phyloP scores from a whole-genome alignment of 2,113 vertebrate species.

The Orycteropus afer region DNA sequence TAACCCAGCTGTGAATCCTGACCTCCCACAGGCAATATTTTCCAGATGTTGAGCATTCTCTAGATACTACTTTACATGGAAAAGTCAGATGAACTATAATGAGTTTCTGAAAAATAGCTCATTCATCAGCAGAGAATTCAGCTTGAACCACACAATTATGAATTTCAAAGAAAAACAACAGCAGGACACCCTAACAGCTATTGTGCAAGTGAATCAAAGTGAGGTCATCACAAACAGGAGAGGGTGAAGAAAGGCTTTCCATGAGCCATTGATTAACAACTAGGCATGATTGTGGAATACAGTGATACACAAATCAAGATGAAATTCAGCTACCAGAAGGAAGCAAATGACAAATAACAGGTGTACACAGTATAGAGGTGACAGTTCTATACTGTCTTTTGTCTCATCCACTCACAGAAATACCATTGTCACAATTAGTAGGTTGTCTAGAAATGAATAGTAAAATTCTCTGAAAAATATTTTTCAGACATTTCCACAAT shows the following conservation, averaged over 20 bases:
- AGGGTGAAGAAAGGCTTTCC: background rate
- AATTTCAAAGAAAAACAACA: constrained; percentile 20
- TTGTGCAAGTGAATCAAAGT: background rate
- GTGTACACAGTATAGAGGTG: background rate
- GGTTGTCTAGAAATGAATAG: background rate
- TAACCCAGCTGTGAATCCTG: background rate
- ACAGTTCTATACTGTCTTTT: background rate
- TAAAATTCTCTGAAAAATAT: background rate
- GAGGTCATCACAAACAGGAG: background rate
- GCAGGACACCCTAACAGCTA: background rate
- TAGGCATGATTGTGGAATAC: background rate
- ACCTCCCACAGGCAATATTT: background rate
- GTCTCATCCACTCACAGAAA: background rate
- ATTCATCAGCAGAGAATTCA: background rate
- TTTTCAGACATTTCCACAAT: background rate
- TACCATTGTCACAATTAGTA: background rate
- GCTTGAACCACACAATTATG: background rate
- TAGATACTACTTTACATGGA: background rate
- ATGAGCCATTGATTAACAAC: background rate
- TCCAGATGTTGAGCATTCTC: background rate
- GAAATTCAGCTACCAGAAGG: background rate
- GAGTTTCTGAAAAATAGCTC: constrained; percentile 4
- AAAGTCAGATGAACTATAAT: background rate
- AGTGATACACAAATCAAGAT: background rate
- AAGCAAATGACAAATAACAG: constrained; percentile 5